These are phyloP conservation scores for Myoxocephalus aenaeus DNA, from an alignment of 2,797 vertebrate genomes.

Conservation along the genomic window DNA sequence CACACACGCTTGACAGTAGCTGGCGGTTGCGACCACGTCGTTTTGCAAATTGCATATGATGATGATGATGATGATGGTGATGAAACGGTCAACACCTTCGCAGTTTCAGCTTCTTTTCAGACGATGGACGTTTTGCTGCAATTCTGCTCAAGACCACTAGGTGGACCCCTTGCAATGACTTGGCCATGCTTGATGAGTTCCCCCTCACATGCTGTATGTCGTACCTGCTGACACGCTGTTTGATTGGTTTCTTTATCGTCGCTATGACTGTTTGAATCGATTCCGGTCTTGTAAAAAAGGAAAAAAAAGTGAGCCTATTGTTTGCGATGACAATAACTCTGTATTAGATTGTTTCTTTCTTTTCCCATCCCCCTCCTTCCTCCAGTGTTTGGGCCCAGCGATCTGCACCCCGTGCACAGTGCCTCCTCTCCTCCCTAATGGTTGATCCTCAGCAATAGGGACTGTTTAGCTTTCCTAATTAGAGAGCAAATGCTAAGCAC, in stretches of 20 bases:
- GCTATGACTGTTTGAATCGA: constrained; percentile 21
- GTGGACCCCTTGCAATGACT: constrained; percentile 61
- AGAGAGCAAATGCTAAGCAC: constrained; percentile 82
- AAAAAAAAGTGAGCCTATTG: constrained; percentile 18
- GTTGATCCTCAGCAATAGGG: constrained; percentile 68
- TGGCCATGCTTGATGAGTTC: constrained; percentile 4
- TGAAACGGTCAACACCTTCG: not conserved
- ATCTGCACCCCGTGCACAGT: constrained; percentile 48
- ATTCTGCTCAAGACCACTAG: constrained; percentile 52
- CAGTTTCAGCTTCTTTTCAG: not conserved
- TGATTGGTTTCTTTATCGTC: constrained; percentile 45
- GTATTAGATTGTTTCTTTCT: constrained; percentile 31
- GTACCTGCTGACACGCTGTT: constrained; percentile 30
- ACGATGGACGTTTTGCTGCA: not conserved
- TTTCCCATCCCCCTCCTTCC: constrained; percentile 2
- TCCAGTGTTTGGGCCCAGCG: constrained; percentile 1
- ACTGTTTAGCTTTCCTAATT: constrained; percentile 83
- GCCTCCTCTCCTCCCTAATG: constrained; percentile 43
- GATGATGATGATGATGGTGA: not conserved
- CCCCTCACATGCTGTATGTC: not conserved
- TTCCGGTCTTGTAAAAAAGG: not conserved
- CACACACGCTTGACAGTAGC: too few relatives aligned
- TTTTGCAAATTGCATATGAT: not conserved
- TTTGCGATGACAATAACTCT: constrained; percentile 35
- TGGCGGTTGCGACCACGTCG: not conserved